These are phyloP conservation scores for Siderastrea radians DNA, from an alignment of 92 coral and sea anemone genomes.

Conservation along the genomic window DNA sequence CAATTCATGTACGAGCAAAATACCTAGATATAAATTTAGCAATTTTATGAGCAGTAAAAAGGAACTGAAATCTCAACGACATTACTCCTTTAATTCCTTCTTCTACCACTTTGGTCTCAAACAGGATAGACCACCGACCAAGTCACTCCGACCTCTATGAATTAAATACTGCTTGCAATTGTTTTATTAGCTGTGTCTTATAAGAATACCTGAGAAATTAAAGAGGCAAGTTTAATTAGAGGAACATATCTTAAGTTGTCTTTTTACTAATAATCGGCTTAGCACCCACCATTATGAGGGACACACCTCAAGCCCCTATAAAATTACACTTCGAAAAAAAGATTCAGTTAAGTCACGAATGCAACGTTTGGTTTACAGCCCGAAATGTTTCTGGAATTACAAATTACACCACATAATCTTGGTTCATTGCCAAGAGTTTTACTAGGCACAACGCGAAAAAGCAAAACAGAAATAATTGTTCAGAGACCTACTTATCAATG, in stretches of 20 bases:
- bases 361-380: neutral
- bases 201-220: neutral
- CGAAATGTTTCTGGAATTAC: no score
- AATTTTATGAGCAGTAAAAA: no score
- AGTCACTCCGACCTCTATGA: neutral
- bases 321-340: neutral
- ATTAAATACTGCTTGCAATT: neutral
- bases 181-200: neutral
- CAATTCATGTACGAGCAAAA: no score
- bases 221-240: neutral
- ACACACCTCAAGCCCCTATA: neutral
- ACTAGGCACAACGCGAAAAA: no score
- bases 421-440: no score
- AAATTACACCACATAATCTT: no score
- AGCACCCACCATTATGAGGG: neutral
- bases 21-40: no score
- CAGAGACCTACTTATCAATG: no score
- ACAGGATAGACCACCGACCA: neutral
- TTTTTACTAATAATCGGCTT: neutral
- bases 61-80: no score
- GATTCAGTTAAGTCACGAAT: neutral
- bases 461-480: no score
- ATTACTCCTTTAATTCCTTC: no score
- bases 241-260: neutral
- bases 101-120: no score